Conservation (phyloP, 1,140 invertebrate genomes). For the silkworm (Bombyx mori) region DNA sequence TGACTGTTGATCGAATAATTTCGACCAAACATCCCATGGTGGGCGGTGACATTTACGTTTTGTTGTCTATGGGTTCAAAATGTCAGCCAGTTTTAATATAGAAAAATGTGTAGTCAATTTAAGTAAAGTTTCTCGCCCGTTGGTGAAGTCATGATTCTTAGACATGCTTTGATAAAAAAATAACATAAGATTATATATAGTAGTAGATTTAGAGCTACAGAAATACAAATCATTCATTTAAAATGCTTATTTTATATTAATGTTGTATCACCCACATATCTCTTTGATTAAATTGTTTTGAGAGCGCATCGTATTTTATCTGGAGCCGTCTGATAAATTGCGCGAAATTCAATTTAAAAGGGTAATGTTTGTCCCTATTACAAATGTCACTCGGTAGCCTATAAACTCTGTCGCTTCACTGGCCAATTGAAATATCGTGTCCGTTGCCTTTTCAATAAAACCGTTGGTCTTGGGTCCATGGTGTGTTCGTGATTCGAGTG, state of each 20-base stretch:
- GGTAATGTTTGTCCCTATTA: conserved; percentile 65
- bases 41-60: too few relatives aligned
- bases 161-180: conserved; percentile 11
- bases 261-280: conserved; percentile 6
- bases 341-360: conserved; percentile 67
- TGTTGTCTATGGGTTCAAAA: too few relatives aligned
- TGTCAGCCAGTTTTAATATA: too few relatives aligned
- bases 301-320: conserved; percentile 49
- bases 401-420: conserved; percentile 55
- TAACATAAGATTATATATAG: not conserved
- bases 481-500: too few relatives aligned
- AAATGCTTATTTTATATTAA: too few relatives aligned
- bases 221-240: too few relatives aligned
- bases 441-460: conserved; percentile 3
- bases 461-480: too few relatives aligned
- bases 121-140: not conserved
- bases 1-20: too few relatives aligned
- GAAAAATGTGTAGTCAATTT: too few relatives aligned
- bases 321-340: conserved; percentile 54
- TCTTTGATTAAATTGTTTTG: conserved; percentile 41
- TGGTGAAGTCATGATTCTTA: conserved; percentile 3
- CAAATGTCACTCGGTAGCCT: conserved; percentile 44
- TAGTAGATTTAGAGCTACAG: too few relatives aligned
- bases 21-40: too few relatives aligned
- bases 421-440: conserved; percentile 58